Percentiles rank a stretch among this genome's conserved stretches.
Conservation (phyloP, 2,888 invertebrate species). For the Pimpla rufipes region DNA sequence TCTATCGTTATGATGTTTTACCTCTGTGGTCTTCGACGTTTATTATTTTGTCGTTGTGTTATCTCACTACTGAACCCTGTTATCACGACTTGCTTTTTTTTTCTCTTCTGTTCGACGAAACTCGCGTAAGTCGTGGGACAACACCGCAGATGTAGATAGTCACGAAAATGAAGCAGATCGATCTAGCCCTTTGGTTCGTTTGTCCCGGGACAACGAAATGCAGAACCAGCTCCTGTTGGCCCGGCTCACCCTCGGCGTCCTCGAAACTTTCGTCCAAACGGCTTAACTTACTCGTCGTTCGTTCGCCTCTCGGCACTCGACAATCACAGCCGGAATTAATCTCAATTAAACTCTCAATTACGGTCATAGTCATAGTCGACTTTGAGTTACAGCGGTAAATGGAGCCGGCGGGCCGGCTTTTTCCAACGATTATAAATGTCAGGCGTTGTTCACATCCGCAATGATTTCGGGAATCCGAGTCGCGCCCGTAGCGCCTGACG, state of each 20-base stretch:
- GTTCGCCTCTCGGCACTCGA: slow-evolving; percentile 31
- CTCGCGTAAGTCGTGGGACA: slow-evolving; percentile 47
- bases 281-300: slow-evolving; percentile 4
- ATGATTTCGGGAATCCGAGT: slow-evolving; percentile 8
- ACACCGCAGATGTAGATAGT: slow-evolving; percentile 16
- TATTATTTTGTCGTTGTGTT: no score
- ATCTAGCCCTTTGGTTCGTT: slow-evolving; percentile 64
- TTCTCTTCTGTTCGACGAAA: slow-evolving; percentile 52
- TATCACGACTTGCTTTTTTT: slow-evolving; percentile 50
- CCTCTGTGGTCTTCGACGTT: no score
- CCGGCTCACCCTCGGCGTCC: slow-evolving; percentile 27
- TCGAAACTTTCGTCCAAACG: slow-evolving; percentile 47
- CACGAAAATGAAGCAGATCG: slow-evolving; percentile 55
- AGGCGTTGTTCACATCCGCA: background rate
- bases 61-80: no score
- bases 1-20: no score
- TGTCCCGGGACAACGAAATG: slow-evolving; percentile 62
- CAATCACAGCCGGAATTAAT: slow-evolving; percentile 20
- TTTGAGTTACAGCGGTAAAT: background rate
- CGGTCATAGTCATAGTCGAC: background rate
- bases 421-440: slow-evolving; percentile 16
- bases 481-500: slow-evolving; percentile 2
- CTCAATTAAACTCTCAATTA: slow-evolving; percentile 40
- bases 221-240: slow-evolving; percentile 22
- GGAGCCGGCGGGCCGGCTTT: background rate